Conservation (phyloP, 2,113 vertebrate species). For the Odocoileus hemionus region DNA sequence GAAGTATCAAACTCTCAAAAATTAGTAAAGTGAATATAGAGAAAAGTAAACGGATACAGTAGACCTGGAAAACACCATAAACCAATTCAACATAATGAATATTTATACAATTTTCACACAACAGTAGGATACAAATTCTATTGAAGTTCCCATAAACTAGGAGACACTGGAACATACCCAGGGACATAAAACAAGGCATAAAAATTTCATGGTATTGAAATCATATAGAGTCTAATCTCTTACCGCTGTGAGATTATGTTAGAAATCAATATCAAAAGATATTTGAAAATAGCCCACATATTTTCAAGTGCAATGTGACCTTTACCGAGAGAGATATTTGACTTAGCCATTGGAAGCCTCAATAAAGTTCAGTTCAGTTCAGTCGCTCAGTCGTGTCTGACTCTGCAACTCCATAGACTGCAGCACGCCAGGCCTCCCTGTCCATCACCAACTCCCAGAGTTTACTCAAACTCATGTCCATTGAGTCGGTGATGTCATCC, state of each 20-base stretch:
- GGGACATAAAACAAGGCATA: background rate
- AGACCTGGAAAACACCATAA: background rate
- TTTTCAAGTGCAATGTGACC: background rate
- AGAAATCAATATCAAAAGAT: background rate
- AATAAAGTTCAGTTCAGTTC: background rate
- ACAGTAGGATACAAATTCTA: background rate
- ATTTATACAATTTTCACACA: background rate
- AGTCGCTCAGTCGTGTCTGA: accelerated
- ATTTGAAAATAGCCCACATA: background rate
- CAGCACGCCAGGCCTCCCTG: background rate
- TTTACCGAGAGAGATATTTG: background rate
- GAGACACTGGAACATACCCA: background rate
- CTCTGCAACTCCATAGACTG: background rate
- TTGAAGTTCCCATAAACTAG: background rate
- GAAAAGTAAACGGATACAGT: background rate
- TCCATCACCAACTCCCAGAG: accelerated
- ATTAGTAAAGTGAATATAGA: background rate
- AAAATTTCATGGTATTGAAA: background rate
- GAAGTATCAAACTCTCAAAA: background rate
- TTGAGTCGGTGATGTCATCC: background rate
- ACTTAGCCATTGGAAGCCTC: background rate
- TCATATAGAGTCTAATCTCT: background rate
- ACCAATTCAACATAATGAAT: background rate
- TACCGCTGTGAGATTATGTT: background rate
- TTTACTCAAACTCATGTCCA: background rate